A percentile compares a stretch with the other conserved stretches of the same genome.
phyloP scores from a whole-genome alignment of 2,888 invertebrate genomes.

The Cataglyphis altisquamis region DNA sequence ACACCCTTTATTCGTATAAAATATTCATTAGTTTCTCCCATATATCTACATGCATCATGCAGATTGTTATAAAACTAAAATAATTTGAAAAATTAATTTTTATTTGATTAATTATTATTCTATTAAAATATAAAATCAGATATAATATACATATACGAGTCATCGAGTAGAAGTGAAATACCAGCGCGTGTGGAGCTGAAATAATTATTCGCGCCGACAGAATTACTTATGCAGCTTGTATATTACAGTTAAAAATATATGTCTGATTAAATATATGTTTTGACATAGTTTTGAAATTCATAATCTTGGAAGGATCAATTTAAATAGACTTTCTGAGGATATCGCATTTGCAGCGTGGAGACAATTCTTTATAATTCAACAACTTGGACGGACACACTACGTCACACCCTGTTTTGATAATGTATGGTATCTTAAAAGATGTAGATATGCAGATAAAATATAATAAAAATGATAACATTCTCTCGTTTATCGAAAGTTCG shows the following conservation, averaged over 20 bases:
- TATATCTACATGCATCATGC: background rate
- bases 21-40: background rate
- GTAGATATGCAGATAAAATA: slow-evolving; percentile 6
- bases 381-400: slow-evolving; percentile 3
- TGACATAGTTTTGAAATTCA: background rate
- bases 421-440: slow-evolving; percentile 15
- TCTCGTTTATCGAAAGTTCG: background rate
- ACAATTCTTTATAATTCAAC: slow-evolving; percentile 34
- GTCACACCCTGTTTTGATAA: slow-evolving; percentile 20
- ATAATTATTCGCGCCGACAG: background rate
- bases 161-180: background rate
- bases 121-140: background rate
- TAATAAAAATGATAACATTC: background rate
- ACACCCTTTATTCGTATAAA: background rate
- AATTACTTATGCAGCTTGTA: background rate
- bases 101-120: background rate
- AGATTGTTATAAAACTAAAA: background rate
- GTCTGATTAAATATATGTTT: background rate
- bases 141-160: background rate
- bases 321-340: background rate
- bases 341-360: slow-evolving; percentile 34
- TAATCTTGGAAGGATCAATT: background rate
- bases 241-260: background rate
- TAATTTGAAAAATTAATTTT: background rate
- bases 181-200: background rate